phyloP scores from a whole-genome alignment of 2,113 vertebrate species.

The Datnioides undecimradiatus region DNA sequence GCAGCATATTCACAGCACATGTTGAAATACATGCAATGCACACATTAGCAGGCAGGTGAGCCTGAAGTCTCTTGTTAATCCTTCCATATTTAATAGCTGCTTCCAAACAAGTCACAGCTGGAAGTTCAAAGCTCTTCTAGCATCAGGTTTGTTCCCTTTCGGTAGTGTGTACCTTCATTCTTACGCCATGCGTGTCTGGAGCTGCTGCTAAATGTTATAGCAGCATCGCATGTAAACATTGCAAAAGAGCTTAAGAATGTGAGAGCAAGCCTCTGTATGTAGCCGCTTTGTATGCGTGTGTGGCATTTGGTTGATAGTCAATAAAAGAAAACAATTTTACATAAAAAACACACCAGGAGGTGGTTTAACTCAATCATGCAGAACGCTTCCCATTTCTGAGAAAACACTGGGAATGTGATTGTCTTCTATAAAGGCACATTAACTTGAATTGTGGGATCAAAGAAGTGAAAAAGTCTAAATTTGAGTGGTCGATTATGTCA shows the following conservation, averaged over 20 bases:
- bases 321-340: slow-evolving; percentile 16
- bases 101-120: slow-evolving; percentile 20
- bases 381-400: background rate
- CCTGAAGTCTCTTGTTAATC: background rate
- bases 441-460: slow-evolving; percentile 13
- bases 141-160: slow-evolving; percentile 22
- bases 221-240: slow-evolving; percentile 39
- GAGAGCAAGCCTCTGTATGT: slow-evolving; percentile 5
- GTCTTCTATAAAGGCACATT: background rate
- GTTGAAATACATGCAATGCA: slow-evolving; percentile 19
- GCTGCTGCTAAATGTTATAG: slow-evolving; percentile 24
- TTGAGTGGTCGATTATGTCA: background rate
- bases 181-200: slow-evolving; percentile 32
- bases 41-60: slow-evolving; percentile 26
- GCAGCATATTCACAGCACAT: slow-evolving; percentile 35
- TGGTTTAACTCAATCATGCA: slow-evolving; percentile 3
- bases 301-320: slow-evolving; percentile 20
- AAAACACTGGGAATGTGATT: slow-evolving; percentile 17
- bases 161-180: background rate
- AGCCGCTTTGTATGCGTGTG: slow-evolving; percentile 41
- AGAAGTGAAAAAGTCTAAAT: background rate
- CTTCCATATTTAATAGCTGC: slow-evolving; percentile 26
- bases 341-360: slow-evolving; percentile 26
- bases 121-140: slow-evolving; percentile 14
- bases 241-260: slow-evolving; percentile 19